Evolutionary conservation across 1,140 invertebrate genomes (phyloP), one percentile per base, ranked within the genome.

Genomic region (Neotoxoptera formosana): DNA sequence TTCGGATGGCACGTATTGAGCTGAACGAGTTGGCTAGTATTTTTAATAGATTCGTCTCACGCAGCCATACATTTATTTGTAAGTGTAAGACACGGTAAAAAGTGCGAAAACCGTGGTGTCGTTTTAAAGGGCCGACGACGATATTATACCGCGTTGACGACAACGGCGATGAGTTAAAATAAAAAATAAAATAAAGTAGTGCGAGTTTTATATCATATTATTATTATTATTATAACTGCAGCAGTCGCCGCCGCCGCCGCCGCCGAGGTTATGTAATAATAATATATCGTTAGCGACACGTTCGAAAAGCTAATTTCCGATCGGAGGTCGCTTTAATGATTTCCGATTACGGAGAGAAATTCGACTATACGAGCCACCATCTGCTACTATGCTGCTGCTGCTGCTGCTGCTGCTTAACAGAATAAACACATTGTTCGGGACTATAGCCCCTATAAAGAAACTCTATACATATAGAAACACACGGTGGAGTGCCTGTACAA

Each of bases 251-350:
- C 60, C 60, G 60, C 30, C n/a, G 60, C 9, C 60, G 60, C 60
- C 14, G 30, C 60, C 60, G 30, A 76, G 30, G 30, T 34, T 76
- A 76, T 76, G n/a, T n/a, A n/a, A n/a, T n/a, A n/a, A n/a, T n/a
- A n/a, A n/a, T n/a, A 76, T 76, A n/a, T 76, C 60, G 60, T 76
- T 76, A 76, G 60, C 60, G 60, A 76, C 60, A 76, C 60, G 60
- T 76, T 76, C 30, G 30, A n/a, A 76, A 76, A 76, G 60, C 60
- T 76, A 76, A 76, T 76, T 76, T 76, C 60, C 60, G 60, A n/a
- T 76, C 60, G n/a, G 60, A 76, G 60, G 60, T n/a, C 30, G 60
- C 60, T 76, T 76, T 76, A 34, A 76, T 76, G 60, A 76, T 76
- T 76, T 76, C 60, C 60, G 60, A 76, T 76, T 76, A 76, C 60